Conservation (phyloP, 2,888 invertebrate species). For the Thymelicus sylvestris region DNA sequence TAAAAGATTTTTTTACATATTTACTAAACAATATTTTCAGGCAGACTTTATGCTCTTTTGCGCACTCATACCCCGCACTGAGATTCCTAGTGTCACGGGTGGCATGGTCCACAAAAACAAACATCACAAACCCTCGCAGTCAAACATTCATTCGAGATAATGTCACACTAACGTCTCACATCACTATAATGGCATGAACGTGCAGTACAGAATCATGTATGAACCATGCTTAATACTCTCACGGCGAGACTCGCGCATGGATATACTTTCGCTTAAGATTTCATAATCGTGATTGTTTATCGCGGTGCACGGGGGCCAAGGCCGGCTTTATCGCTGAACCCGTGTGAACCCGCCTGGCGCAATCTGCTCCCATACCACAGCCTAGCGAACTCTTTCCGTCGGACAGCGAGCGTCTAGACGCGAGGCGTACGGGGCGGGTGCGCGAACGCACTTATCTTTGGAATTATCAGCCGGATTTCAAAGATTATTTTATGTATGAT, state of each 20-base stretch:
- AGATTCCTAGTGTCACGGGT: too few relatives aligned
- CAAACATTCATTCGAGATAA: too few relatives aligned
- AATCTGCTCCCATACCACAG: conserved; percentile 42
- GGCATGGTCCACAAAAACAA: too few relatives aligned
- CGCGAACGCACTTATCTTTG: not conserved
- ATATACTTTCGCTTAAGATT: conserved; percentile 39
- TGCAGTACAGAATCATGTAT: not conserved
- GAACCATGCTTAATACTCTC: conserved; percentile 6
- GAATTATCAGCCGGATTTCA: too few relatives aligned
- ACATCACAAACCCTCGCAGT: too few relatives aligned
- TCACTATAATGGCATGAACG: too few relatives aligned
- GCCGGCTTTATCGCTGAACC: conserved; percentile 68
- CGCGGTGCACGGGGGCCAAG: conserved; percentile 65
- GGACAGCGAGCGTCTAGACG: not conserved
- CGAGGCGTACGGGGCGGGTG: not conserved
- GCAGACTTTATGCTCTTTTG: too few relatives aligned
- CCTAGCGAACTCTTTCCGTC: not conserved
- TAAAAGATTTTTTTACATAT: too few relatives aligned
- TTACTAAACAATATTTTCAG: too few relatives aligned
- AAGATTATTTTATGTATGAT: too few relatives aligned
- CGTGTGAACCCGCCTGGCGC: conserved; percentile 61
- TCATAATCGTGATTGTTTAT: conserved; percentile 69
- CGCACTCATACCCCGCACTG: too few relatives aligned
- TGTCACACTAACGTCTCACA: too few relatives aligned
- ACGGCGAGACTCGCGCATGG: conserved; percentile 8